Evolutionary conservation across 35 echinoderm and acorn worm genomes (phyloP).

Genomic region (Lytechinus variegatus): DNA sequence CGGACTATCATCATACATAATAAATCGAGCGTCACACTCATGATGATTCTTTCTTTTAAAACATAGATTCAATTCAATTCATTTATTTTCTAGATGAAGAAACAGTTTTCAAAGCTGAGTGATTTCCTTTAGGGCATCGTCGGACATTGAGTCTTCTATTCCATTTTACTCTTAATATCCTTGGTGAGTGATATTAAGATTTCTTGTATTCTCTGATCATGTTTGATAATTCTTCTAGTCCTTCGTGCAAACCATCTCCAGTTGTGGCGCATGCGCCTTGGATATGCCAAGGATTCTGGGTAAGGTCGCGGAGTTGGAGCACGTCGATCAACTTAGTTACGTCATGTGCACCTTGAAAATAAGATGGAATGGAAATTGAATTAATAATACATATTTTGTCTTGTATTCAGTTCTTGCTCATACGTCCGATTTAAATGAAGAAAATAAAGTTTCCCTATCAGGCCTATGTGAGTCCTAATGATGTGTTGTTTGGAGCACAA

Average conservation of each 20-base stretch:
- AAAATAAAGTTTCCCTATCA: no score
- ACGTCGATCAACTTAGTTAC: slow-evolving; percentile 57
- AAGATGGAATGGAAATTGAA: neutral
- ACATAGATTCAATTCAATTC: no score
- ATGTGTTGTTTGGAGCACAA: no score
- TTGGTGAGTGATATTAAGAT: neutral
- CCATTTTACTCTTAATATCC: no score
- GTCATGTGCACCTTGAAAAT: slow-evolving; percentile 47
- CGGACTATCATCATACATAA: no score
- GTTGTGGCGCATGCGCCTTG: slow-evolving; percentile 72
- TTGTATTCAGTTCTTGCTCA: neutral
- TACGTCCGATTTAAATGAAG: neutral
- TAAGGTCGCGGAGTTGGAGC: slow-evolving; percentile 50
- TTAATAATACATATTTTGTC: neutral
- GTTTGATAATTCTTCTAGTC: slow-evolving; percentile 54
- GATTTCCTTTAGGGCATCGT: no score
- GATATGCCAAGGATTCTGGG: slow-evolving; percentile 66
- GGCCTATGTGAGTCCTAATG: no score
- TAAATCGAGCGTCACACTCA: no score
- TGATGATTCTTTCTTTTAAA: no score
- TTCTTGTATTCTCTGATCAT: slow-evolving; percentile 71
- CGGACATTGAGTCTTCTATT: no score
- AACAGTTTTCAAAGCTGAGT: no score
- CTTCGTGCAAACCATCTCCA: slow-evolving; percentile 71
- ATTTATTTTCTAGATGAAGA: no score